phyloP scores from a whole-genome alignment of 2,888 invertebrate genomes.

The Drosophila kanekoi region DNA sequence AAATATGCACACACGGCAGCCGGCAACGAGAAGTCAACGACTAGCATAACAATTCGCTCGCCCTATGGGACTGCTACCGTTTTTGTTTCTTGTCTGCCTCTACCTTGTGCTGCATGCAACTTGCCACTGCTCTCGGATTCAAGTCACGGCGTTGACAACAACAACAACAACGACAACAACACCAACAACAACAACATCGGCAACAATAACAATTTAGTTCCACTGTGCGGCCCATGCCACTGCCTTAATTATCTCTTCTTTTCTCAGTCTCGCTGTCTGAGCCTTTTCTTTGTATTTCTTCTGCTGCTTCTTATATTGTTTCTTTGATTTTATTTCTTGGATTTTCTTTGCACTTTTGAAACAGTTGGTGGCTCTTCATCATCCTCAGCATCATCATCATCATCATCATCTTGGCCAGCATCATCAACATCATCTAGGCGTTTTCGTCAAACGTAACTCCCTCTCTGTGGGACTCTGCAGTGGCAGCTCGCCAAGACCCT shows the following conservation, averaged over 20 bases:
- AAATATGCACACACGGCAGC: slow-evolving; percentile 70
- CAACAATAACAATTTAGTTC: slow-evolving; percentile 72
- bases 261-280: slow-evolving; percentile 19
- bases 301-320: slow-evolving; percentile 26
- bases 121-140: slow-evolving; percentile 20
- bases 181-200: slow-evolving; percentile 32
- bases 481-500: slow-evolving; percentile 55
- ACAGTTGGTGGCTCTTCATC: slow-evolving; percentile 56
- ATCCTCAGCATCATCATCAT: slow-evolving; percentile 41
- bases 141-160: slow-evolving; percentile 39
- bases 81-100: slow-evolving; percentile 40
- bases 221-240: slow-evolving; percentile 70
- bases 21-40: slow-evolving; percentile 62
- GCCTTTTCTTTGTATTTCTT: slow-evolving; percentile 37
- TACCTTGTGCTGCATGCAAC: slow-evolving; percentile 20
- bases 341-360: slow-evolving; percentile 57
- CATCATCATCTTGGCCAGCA: slow-evolving; percentile 37
- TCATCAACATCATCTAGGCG: slow-evolving; percentile 41
- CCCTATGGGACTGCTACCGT: slow-evolving; percentile 79
- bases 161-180: slow-evolving; percentile 18
- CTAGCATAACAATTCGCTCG: slow-evolving; percentile 81
- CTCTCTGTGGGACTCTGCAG: slow-evolving; percentile 42
- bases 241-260: slow-evolving; percentile 72
- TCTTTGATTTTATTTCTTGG: slow-evolving; percentile 30
- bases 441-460: slow-evolving; percentile 57